Evolutionary conservation across 2,113 vertebrate genomes (phyloP).

Genomic region (Pitta sordida): DNA sequence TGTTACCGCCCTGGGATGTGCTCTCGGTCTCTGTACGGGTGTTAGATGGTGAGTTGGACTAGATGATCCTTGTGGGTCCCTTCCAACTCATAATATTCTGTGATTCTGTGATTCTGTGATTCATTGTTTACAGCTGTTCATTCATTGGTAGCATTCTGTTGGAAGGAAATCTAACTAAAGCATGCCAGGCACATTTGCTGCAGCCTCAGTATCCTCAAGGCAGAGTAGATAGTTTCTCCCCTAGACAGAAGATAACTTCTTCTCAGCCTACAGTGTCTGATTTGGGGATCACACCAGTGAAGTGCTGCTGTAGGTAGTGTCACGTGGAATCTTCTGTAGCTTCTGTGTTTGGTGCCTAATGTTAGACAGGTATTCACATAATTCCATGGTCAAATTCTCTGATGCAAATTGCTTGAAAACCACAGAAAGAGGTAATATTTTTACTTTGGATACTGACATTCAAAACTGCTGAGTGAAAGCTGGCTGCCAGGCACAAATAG

Average conservation of each 20-base stretch:
- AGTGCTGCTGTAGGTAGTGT: rapidly evolving
- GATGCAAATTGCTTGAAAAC: not conserved
- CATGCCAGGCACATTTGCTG: not conserved
- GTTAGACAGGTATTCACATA: not conserved
- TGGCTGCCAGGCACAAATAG: not conserved
- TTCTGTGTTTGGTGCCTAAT: not conserved
- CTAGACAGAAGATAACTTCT: not conserved
- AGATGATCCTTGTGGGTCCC: too few species aligned
- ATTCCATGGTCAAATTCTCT: not conserved
- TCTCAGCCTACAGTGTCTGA: rapidly evolving
- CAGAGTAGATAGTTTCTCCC: not conserved
- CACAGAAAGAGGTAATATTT: not conserved
- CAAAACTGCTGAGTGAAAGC: not conserved
- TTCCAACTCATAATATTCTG: too few species aligned
- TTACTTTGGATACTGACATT: not conserved
- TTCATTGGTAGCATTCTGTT: not conserved
- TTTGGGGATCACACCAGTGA: not conserved
- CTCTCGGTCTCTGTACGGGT: too few species aligned
- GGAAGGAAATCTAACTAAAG: not conserved
- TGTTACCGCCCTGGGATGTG: too few species aligned
- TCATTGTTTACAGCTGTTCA: too few species aligned
- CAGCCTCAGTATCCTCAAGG: not conserved
- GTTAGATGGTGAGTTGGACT: too few species aligned
- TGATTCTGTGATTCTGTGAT: too few species aligned
- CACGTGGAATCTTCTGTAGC: not conserved